phyloP scores from a whole-genome alignment of 2,888 invertebrate genomes.

The Holacanthella duospinosa region DNA sequence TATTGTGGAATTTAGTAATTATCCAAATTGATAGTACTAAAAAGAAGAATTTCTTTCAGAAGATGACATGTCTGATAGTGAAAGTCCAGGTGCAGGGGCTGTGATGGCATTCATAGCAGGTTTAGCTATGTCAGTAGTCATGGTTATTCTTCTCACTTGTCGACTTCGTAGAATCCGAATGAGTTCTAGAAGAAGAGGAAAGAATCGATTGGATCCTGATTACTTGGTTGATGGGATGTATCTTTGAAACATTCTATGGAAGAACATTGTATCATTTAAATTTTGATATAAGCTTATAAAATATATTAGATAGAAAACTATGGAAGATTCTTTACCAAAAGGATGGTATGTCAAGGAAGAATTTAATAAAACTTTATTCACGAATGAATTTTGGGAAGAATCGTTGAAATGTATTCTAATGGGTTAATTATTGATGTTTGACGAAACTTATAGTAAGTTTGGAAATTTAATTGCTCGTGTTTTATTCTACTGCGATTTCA shows the following conservation, averaged over 20 bases:
- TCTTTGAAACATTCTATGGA: conserved; percentile 63
- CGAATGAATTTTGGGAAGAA: too few species aligned
- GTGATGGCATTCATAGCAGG: conserved; percentile 47
- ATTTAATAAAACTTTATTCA: background rate
- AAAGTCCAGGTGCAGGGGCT: conserved; percentile 28
- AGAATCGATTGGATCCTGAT: conserved; percentile 69
- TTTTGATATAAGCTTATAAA: background rate
- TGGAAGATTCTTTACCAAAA: background rate
- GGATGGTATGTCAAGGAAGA: background rate
- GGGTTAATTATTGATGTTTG: too few species aligned
- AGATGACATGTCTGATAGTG: background rate
- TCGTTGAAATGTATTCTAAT: too few species aligned
- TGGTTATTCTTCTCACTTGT: conserved; percentile 71
- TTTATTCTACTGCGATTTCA: too few species aligned
- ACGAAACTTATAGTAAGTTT: too few species aligned
- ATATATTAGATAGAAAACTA: background rate
- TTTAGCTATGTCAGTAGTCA: conserved; percentile 64
- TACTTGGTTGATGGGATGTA: conserved; percentile 98
- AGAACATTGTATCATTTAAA: too few species aligned
- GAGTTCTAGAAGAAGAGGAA: conserved; percentile 43
- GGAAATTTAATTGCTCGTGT: too few species aligned
- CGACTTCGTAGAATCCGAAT: conserved; percentile 60
- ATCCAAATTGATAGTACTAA: too few species aligned
- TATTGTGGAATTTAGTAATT: too few species aligned
- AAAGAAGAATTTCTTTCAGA: too few species aligned